Evolutionary conservation across 1,140 invertebrate genomes (phyloP).

Genomic region (Listronotus bonariensis): DNA sequence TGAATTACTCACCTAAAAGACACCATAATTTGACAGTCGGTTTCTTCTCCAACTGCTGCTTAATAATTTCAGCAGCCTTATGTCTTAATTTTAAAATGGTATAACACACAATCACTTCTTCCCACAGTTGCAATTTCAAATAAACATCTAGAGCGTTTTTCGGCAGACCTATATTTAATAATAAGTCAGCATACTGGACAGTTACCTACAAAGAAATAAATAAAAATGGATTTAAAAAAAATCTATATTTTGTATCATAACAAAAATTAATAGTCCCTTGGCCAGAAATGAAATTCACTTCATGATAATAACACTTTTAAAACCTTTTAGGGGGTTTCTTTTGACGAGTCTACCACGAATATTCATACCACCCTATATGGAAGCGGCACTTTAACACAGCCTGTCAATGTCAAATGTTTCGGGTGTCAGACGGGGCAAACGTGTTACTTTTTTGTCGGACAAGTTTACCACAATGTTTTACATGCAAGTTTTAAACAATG

Average conservation of each 20-base stretch:
- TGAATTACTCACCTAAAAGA: slow-evolving; percentile 66
- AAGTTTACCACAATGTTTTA: too few species aligned
- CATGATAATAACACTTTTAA: too few species aligned
- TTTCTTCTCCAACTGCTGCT: slow-evolving; percentile 77
- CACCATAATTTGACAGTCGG: slow-evolving; percentile 88
- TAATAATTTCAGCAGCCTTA: slow-evolving; percentile 89
- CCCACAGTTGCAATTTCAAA: slow-evolving; percentile 83
- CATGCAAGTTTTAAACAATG: too few species aligned
- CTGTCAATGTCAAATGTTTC: too few species aligned
- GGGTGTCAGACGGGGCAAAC: too few species aligned
- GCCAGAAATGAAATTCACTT: not conserved
- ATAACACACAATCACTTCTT: slow-evolving; percentile 91
- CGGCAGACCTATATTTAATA: slow-evolving; percentile 78
- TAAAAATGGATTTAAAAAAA: slow-evolving; percentile 1
- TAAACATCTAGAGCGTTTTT: slow-evolving; percentile 88
- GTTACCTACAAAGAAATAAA: slow-evolving; percentile 15
- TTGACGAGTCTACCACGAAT: too few species aligned
- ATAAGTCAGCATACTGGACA: slow-evolving; percentile 75
- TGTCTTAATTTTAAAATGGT: slow-evolving; percentile 79
- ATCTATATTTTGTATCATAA: not conserved
- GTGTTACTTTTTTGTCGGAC: too few species aligned
- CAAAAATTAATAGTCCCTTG: not conserved
- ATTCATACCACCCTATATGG: too few species aligned
- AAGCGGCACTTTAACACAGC: too few species aligned
- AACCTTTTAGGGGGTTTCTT: too few species aligned